Evolutionary conservation across 2,797 vertebrate genomes (phyloP).

Genomic region (Varecia variegata): DNA sequence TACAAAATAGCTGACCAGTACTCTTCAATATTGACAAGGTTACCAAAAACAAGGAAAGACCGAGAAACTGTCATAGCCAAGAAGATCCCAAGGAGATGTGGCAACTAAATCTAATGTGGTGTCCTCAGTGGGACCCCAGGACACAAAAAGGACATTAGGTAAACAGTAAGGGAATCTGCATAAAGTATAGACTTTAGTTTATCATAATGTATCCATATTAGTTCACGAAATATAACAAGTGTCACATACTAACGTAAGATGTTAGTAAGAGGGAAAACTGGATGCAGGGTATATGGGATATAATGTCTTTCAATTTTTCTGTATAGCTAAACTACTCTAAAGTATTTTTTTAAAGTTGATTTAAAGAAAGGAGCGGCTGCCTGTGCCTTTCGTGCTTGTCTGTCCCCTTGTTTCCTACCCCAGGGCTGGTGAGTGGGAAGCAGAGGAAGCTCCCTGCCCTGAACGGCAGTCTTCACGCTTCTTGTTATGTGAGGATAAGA

Average conservation of each 20-base stretch:
- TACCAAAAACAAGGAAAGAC: not conserved
- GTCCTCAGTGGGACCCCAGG: not conserved
- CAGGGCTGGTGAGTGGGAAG: accelerated
- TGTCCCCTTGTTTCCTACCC: no score
- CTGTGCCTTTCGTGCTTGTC: not conserved
- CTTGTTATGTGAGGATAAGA: not conserved
- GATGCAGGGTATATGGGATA: not conserved
- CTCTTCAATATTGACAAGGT: not conserved
- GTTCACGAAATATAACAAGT: not conserved
- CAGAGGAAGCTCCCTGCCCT: not conserved
- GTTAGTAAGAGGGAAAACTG: not conserved
- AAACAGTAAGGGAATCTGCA: not conserved
- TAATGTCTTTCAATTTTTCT: not conserved
- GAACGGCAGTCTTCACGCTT: not conserved
- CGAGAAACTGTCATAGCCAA: not conserved
- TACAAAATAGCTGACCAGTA: not conserved
- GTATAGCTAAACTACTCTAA: not conserved
- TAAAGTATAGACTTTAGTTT: not conserved
- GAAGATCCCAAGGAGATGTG: not conserved
- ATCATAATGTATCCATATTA: not conserved
- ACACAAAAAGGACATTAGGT: not conserved
- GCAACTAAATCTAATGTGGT: not conserved
- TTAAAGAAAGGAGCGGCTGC: not conserved
- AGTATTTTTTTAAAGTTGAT: not conserved
- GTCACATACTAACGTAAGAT: not conserved